Conservation (phyloP, 2,113 vertebrate genomes). For the Eulacestoma nigropectus region DNA sequence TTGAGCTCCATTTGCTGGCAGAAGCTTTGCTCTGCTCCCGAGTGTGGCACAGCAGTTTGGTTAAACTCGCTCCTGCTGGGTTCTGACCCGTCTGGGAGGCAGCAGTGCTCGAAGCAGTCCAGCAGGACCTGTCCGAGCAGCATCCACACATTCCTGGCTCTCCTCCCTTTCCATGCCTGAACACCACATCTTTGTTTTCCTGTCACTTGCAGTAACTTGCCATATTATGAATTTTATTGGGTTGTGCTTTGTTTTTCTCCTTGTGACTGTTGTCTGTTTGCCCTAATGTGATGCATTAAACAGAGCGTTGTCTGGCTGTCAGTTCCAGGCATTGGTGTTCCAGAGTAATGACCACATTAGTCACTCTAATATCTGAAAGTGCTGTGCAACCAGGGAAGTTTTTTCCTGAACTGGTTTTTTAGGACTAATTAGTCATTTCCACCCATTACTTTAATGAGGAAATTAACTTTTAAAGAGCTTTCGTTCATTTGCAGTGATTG, state of each 20-base stretch:
- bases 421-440: neutral
- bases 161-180: neutral
- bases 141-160: rapidly evolving
- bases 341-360: neutral
- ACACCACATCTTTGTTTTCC: neutral
- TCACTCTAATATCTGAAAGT: neutral
- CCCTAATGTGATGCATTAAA: neutral
- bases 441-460: neutral
- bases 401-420: neutral
- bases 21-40: neutral
- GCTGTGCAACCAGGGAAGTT: neutral
- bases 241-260: neutral
- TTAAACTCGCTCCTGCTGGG: no score
- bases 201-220: neutral
- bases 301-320: neutral
- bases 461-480: neutral
- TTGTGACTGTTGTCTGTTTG: neutral
- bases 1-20: neutral
- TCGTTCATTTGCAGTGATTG: neutral
- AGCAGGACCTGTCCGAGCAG: neutral
- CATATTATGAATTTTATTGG: neutral
- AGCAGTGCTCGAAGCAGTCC: neutral
- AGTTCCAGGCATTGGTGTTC: neutral
- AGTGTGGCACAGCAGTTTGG: neutral
- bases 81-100: neutral